Evolutionary conservation across 2,888 invertebrate genomes (phyloP).

Genomic region (Campaea margaritaria): DNA sequence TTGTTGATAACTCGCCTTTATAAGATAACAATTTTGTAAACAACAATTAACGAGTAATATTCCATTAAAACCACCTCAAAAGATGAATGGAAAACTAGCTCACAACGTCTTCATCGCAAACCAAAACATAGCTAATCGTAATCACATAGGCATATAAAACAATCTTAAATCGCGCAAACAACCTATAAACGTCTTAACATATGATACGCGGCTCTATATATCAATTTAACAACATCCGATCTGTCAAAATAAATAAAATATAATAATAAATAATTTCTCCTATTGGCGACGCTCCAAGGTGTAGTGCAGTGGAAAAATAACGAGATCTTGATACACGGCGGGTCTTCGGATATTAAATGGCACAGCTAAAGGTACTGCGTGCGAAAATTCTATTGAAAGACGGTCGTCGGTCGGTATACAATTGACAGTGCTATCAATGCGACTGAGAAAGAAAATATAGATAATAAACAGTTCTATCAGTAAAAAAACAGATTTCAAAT

Average conservation of each 20-base stretch:
- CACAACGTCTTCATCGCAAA: conserved; percentile 11
- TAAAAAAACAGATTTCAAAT: no score
- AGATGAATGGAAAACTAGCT: conserved; percentile 18
- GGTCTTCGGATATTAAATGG: conserved; percentile 1
- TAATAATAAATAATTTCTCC: conserved; percentile 1
- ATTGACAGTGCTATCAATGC: no score
- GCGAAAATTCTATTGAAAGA: background rate
- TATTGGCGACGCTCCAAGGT: conserved; percentile 33
- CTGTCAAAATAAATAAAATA: conserved; percentile 37
- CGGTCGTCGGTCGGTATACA: background rate
- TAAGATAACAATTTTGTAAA: conserved; percentile 1
- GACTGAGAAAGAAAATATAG: no score
- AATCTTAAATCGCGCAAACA: conserved; percentile 16
- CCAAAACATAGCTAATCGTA: conserved; percentile 11
- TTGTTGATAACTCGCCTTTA: no score
- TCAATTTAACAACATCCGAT: conserved; percentile 44
- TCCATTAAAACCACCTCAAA: conserved; percentile 3
- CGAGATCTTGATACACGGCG: conserved; percentile 4
- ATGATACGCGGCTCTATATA: conserved; percentile 27
- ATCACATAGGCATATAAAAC: conserved; percentile 6
- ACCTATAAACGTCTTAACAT: conserved; percentile 17
- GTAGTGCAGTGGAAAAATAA: conserved; percentile 28
- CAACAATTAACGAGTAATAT: conserved; percentile 7
- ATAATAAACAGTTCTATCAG: no score
- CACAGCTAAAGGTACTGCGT: background rate